These are phyloP conservation scores for Panorpa germanica DNA, from an alignment of 2,888 invertebrate species.

Conservation along the genomic window DNA sequence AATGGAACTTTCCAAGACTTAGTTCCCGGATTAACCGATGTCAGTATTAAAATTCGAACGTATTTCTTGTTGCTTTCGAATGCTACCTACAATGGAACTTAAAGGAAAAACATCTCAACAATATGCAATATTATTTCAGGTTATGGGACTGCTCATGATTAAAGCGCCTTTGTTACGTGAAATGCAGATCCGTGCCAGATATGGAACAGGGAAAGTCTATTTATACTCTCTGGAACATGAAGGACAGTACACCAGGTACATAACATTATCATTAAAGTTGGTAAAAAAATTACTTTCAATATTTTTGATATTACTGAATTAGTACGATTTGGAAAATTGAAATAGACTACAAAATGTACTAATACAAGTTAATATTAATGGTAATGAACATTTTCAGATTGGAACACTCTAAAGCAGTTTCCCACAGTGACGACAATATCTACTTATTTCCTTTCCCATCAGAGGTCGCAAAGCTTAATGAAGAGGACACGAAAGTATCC, in stretches of 20 bases:
- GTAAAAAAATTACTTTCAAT: no score
- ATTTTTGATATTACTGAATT: background rate
- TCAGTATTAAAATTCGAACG: no score
- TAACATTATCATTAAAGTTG: no score
- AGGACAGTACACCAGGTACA: constrained; percentile 23
- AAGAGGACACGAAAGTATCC: constrained; percentile 21
- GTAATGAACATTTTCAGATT: constrained; percentile 24
- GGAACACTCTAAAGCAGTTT: constrained; percentile 30
- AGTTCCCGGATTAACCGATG: constrained; percentile 28
- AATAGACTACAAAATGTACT: constrained; percentile 24
- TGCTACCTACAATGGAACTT: no score
- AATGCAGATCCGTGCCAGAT: constrained; percentile 20
- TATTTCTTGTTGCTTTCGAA: no score
- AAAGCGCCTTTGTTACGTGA: constrained; percentile 26
- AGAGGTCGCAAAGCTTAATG: constrained; percentile 18
- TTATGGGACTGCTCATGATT: constrained; percentile 24
- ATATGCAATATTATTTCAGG: no score
- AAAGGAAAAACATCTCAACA: no score
- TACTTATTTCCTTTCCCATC: constrained; percentile 30
- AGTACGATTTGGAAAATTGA: no score
- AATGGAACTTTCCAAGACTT: constrained; percentile 24
- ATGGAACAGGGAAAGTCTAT: constrained; percentile 20
- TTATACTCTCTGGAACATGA: constrained; percentile 29
- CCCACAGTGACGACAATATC: constrained; percentile 39
- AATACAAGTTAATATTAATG: no score